Conservation (phyloP, 1,140 invertebrate species). For the Cyphomyrmex costatus region DNA sequence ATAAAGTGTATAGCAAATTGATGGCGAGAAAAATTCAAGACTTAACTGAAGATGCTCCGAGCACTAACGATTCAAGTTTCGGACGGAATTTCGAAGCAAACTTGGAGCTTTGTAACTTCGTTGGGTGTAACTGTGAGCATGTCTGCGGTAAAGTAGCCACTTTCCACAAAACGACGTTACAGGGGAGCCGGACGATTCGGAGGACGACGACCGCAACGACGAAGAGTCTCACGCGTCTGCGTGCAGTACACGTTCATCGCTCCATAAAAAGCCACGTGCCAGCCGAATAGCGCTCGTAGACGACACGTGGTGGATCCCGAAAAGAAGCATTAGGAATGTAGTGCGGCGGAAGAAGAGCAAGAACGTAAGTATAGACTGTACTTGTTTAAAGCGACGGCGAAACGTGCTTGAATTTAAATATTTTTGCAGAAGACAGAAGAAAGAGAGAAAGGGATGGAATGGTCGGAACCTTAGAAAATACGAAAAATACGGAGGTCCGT, state of each 20-base stretch:
- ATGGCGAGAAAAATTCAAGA: background rate
- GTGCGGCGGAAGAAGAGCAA: background rate
- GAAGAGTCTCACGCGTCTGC: slow-evolving; percentile 29
- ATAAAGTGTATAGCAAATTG: background rate
- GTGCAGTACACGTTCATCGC: slow-evolving; percentile 50
- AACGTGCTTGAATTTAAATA: slow-evolving; percentile 40
- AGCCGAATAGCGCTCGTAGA: slow-evolving; percentile 20
- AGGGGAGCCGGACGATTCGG: slow-evolving; percentile 49
- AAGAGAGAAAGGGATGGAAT: too few species aligned
- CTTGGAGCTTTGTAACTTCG: slow-evolving; percentile 46
- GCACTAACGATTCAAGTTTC: slow-evolving; percentile 56
- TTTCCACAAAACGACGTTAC: slow-evolving; percentile 41
- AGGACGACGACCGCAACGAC: slow-evolving; percentile 35
- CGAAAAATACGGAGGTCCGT: background rate
- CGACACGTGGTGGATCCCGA: slow-evolving; percentile 42
- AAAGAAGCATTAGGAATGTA: slow-evolving; percentile 26
- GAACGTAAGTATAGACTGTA: background rate
- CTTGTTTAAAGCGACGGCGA: slow-evolving; percentile 22
- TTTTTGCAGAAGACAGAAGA: background rate
- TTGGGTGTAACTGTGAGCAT: slow-evolving; percentile 50
- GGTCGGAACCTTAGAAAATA: background rate
- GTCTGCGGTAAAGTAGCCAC: slow-evolving; percentile 58
- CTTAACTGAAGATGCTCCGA: slow-evolving; percentile 17
- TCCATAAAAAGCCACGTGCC: slow-evolving; percentile 57
- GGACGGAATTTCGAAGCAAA: slow-evolving; percentile 31